Evolutionary conservation across 2,113 vertebrate genomes (phyloP).

Genomic region (Hypomesus transpacificus): DNA sequence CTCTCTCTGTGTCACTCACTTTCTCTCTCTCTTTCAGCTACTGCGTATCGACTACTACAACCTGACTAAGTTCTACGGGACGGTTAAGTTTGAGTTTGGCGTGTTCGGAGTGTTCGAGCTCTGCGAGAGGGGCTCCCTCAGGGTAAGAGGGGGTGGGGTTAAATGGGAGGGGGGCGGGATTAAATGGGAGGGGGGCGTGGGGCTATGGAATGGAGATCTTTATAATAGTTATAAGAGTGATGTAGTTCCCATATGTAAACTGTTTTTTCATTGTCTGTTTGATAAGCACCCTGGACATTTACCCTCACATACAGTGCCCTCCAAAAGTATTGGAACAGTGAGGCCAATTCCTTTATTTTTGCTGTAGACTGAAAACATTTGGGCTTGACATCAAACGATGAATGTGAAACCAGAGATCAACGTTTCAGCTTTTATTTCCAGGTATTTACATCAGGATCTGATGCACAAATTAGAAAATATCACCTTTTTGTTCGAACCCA

Average conservation of each 20-base stretch:
- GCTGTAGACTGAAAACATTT: too few species aligned
- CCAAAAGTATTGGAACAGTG: too few species aligned
- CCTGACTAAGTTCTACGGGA: constrained; percentile 97
- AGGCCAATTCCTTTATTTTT: too few species aligned
- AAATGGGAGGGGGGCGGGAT: background rate
- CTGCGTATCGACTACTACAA: constrained; percentile 94
- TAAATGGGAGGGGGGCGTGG: background rate
- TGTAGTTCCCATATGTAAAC: constrained; percentile 3
- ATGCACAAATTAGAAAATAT: too few species aligned
- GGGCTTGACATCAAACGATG: too few species aligned
- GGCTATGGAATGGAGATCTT: background rate
- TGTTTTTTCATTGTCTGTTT: constrained; percentile 24
- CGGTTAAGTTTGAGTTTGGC: constrained; percentile 86
- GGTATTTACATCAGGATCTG: too few species aligned
- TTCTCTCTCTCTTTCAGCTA: constrained; percentile 71
- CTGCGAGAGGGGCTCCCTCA: constrained; percentile 90
- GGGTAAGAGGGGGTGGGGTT: constrained; percentile 74
- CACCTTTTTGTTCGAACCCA: too few species aligned
- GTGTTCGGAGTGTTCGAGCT: constrained; percentile 91
- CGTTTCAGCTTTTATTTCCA: too few species aligned
- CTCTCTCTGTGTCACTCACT: background rate
- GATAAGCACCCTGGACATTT: constrained; percentile 15
- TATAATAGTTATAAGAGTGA: constrained; percentile 15
- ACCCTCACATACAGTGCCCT: too few species aligned
- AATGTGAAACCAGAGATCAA: too few species aligned